Conservation (phyloP, 2,797 vertebrate genomes). For the Squalus acanthias region DNA sequence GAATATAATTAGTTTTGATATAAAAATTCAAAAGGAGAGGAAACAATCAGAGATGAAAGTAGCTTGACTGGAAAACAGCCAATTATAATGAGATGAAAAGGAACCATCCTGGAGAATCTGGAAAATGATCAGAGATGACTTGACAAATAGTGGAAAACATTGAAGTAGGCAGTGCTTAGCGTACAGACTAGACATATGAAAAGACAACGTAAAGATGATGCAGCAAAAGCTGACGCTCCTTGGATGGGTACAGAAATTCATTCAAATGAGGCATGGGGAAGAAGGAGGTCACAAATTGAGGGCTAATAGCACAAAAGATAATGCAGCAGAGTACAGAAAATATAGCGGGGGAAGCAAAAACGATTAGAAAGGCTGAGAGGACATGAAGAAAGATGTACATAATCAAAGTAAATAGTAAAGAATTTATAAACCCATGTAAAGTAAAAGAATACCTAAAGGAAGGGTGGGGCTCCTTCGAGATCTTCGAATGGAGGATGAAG, state of each 20-base stretch:
- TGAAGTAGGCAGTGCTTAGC: neutral
- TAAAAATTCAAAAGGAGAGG: neutral
- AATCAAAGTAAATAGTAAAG: neutral
- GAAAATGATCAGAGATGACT: neutral
- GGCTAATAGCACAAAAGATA: no score
- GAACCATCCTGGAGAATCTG: neutral
- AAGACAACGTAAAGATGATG: neutral
- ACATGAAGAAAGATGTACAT: neutral
- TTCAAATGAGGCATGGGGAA: neutral
- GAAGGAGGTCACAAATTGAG: neutral
- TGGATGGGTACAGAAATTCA: neutral
- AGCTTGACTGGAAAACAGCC: neutral
- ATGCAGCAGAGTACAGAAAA: neutral
- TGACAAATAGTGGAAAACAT: neutral
- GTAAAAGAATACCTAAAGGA: neutral
- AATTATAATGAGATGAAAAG: neutral
- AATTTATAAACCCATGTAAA: neutral
- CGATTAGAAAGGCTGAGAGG: neutral
- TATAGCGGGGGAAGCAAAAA: neutral
- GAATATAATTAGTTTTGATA: neutral
- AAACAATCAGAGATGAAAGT: neutral
- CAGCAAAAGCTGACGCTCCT: neutral
- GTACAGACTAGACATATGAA: neutral
- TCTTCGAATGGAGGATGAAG: neutral
- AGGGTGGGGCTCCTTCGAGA: neutral